These are phyloP conservation scores for Neosalanx taihuensis DNA, from an alignment of 2,797 vertebrate genomes.

Conservation along the genomic window DNA sequence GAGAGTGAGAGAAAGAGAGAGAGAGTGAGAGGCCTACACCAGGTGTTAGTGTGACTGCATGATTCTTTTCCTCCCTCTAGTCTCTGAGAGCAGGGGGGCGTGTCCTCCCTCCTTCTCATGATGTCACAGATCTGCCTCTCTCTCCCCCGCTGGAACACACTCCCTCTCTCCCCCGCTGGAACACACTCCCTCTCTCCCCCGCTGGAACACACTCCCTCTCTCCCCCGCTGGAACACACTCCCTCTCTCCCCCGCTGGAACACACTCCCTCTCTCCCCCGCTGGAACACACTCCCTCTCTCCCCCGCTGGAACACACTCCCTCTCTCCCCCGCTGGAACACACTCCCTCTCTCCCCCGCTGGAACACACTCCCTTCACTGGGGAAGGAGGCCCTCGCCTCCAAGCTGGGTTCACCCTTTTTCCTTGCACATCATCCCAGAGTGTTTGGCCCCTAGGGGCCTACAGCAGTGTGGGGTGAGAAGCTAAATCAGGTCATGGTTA, in stretches of 20 bases:
- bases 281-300: not conserved
- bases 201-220: not conserved
- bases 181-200: not conserved
- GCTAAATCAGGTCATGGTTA: no score
- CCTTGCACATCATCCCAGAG: no score
- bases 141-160: not conserved
- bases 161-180: not conserved
- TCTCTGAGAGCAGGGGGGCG: slow-evolving; percentile 16
- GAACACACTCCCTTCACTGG: not conserved
- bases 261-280: not conserved
- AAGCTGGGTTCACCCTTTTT: no score
- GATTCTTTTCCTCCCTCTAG: slow-evolving; percentile 33
- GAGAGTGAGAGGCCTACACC: not conserved
- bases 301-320: not conserved
- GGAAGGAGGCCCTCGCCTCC: slow-evolving; percentile 4
- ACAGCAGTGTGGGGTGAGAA: no score
- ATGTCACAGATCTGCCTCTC: slow-evolving; percentile 20
- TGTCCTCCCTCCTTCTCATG: slow-evolving; percentile 32
- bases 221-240: not conserved
- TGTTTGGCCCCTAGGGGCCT: no score
- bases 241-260: slow-evolving; percentile 1
- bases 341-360: not conserved
- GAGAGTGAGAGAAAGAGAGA: slow-evolving; percentile 2
- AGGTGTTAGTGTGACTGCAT: slow-evolving; percentile 12
- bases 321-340: not conserved